These are phyloP conservation scores for Sthenelais limicola DNA, from an alignment of 2,888 invertebrate genomes.

Conservation along the genomic window DNA sequence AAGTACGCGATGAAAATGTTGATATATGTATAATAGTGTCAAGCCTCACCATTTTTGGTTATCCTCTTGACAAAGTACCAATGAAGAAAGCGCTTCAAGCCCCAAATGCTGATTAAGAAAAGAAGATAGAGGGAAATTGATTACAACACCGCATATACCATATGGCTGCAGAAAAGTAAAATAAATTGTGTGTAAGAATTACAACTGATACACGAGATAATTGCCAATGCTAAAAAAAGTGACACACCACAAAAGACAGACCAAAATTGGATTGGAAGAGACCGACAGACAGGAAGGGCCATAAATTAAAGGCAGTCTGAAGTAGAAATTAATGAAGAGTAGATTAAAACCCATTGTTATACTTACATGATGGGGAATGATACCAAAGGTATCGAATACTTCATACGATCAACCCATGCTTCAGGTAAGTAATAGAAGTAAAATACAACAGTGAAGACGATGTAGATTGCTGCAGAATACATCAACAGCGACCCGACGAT, in stretches of 20 bases:
- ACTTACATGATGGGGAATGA: slow-evolving; percentile 89
- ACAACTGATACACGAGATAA: too few relatives aligned
- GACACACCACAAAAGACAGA: too few relatives aligned
- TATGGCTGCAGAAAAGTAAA: too few relatives aligned
- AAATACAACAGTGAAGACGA: slow-evolving; percentile 82
- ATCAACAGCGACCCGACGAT: slow-evolving; percentile 85
- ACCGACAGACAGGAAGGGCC: too few relatives aligned
- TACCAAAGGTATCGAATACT: slow-evolving; percentile 85
- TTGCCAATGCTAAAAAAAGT: too few relatives aligned
- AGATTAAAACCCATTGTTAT: slow-evolving; percentile 47
- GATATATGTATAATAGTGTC: background rate
- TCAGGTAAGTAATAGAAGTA: slow-evolving; percentile 87
- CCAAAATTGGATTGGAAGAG: too few relatives aligned
- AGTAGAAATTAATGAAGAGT: too few relatives aligned
- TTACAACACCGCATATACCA: too few relatives aligned
- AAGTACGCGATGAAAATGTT: background rate
- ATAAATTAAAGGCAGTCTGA: too few relatives aligned
- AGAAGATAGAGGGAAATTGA: too few relatives aligned
- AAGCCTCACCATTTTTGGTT: slow-evolving; percentile 46
- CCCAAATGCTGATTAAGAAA: slow-evolving; percentile 81
- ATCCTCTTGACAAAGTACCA: slow-evolving; percentile 81
- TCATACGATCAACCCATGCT: slow-evolving; percentile 81
- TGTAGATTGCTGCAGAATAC: slow-evolving; percentile 75
- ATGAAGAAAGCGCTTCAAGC: slow-evolving; percentile 84
- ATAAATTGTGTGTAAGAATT: too few relatives aligned